Conservation (phyloP, 2,888 invertebrate genomes). For the Ichneumoninae sp. region DNA sequence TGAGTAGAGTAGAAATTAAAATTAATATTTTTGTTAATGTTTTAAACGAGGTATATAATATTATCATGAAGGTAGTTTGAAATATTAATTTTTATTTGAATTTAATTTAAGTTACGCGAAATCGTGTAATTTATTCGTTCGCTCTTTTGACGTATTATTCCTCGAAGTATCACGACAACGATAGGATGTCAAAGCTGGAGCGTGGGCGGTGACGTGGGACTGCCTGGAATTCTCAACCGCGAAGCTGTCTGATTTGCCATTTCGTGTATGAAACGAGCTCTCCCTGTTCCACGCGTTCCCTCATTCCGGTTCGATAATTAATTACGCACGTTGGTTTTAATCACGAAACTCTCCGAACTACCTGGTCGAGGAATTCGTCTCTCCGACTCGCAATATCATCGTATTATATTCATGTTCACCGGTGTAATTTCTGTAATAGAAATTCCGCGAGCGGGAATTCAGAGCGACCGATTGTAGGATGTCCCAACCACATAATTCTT, state of each 20-base stretch:
- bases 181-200: background rate
- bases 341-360: slow-evolving; percentile 1
- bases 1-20: background rate
- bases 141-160: background rate
- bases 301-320: slow-evolving; percentile 35
- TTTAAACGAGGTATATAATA: background rate
- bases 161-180: background rate
- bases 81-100: background rate
- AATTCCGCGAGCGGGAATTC: slow-evolving; percentile 28
- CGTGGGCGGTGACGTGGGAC: background rate
- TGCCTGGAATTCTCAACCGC: slow-evolving; percentile 9
- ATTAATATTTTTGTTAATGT: background rate
- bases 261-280: slow-evolving; percentile 1
- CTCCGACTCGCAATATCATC: slow-evolving; percentile 29
- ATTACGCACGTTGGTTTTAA: slow-evolving; percentile 37
- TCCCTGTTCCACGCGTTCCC: slow-evolving; percentile 24
- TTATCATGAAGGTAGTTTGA: background rate
- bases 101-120: background rate
- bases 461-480: background rate
- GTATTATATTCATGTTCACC: slow-evolving; percentile 32
- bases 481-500: background rate
- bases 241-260: slow-evolving; percentile 30
- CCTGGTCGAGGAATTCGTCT: slow-evolving; percentile 27
- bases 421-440: slow-evolving; percentile 14
- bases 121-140: background rate